A percentile compares a stretch with the other conserved stretches of the same genome.
Evolutionary conservation across 1,140 invertebrate species (phyloP).

Genomic region (Zaprionus davidi): DNA sequence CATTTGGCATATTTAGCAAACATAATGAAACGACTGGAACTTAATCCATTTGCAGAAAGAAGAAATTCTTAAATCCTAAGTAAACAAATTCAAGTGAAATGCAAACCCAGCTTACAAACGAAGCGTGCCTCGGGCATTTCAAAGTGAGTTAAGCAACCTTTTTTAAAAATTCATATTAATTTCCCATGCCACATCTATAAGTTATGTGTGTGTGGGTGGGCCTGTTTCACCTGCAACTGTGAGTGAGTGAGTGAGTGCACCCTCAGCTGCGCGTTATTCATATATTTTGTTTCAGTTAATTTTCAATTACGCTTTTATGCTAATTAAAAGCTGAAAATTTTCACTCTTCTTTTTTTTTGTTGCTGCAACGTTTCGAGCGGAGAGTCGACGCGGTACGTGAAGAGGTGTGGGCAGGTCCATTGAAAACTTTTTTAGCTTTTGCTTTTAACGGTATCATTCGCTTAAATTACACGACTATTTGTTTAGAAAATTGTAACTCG

Average conservation of each 20-base stretch:
- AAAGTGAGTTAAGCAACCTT: constrained; percentile 37
- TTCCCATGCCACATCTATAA: constrained; percentile 9
- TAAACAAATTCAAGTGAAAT: constrained; percentile 39
- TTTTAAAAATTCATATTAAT: constrained; percentile 33
- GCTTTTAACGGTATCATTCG: constrained; percentile 8
- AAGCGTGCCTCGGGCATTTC: constrained; percentile 7
- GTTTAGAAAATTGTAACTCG: constrained; percentile 12
- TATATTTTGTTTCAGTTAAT: constrained; percentile 78
- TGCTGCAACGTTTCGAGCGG: constrained; percentile 34
- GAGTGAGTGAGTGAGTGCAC: constrained; percentile 1
- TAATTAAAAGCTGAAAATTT: constrained; percentile 75
- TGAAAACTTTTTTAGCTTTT: constrained; percentile 27
- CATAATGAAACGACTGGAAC: background rate
- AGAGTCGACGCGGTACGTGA: background rate
- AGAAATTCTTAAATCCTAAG: constrained; percentile 32
- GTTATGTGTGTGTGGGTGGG: background rate
- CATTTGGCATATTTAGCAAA: background rate
- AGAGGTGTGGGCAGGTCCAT: background rate
- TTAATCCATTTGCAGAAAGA: constrained; percentile 5
- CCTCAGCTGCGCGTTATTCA: constrained; percentile 19
- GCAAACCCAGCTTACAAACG: background rate
- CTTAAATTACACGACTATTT: constrained; percentile 13
- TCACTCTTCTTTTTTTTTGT: constrained; percentile 52
- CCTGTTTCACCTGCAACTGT: background rate
- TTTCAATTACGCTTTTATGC: constrained; percentile 81